phyloP scores from a whole-genome alignment of 2,797 vertebrate genomes.

The Lagodon rhomboides region DNA sequence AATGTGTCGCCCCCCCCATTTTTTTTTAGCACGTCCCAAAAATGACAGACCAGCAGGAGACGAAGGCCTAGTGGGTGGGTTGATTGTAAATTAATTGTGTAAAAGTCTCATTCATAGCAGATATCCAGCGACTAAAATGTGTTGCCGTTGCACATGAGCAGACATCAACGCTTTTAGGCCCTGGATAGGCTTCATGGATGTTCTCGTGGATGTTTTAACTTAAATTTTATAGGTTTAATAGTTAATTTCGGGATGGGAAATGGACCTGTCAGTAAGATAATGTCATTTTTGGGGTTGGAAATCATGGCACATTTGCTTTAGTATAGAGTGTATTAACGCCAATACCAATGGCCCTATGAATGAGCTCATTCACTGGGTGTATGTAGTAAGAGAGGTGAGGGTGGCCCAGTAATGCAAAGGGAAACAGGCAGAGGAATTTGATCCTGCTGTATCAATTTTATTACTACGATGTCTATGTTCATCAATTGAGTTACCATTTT shows the following conservation, averaged over 20 bases:
- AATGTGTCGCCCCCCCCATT: constrained; percentile 58
- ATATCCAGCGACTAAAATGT: constrained; percentile 80
- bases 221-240: constrained; percentile 42
- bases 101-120: constrained; percentile 68
- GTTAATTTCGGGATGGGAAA: constrained; percentile 39
- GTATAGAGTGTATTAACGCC: constrained; percentile 38
- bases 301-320: constrained; percentile 59
- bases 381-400: constrained; percentile 70
- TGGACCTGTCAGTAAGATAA: constrained; percentile 43
- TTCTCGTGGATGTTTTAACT: constrained; percentile 22
- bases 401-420: constrained; percentile 71
- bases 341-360: constrained; percentile 65
- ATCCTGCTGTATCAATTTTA: constrained; percentile 71
- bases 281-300: constrained; percentile 85
- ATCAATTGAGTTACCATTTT: constrained; percentile 82
- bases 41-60: constrained; percentile 78
- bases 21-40: constrained; percentile 76
- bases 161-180: constrained; percentile 73
- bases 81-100: constrained; percentile 35
- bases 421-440: constrained; percentile 72
- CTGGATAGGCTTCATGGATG: constrained; percentile 78
- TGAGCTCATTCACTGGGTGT: constrained; percentile 71
- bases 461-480: constrained; percentile 72
- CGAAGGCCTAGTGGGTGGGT: constrained; percentile 40
- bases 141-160: constrained; percentile 70